Percentiles rank a stretch among this genome's conserved stretches.
phyloP scores from a whole-genome alignment of 92 coral and sea anemone genomes.

The Epizoanthus ramosus region DNA sequence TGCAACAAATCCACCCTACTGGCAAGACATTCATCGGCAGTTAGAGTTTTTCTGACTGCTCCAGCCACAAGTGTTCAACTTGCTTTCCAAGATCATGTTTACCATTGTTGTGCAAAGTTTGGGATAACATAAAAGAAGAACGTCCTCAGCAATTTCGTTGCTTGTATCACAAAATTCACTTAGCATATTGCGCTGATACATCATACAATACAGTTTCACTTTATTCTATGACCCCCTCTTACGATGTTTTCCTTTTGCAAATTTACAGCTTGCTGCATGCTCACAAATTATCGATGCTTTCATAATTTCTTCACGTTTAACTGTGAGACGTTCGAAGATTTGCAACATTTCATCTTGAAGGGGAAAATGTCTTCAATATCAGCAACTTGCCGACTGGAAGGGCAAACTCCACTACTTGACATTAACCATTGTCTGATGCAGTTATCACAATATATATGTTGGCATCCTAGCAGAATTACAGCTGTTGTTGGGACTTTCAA shows the following conservation, averaged over 20 bases:
- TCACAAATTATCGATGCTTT: background rate
- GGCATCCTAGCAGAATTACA: background rate
- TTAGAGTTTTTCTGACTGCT: conserved; percentile 36
- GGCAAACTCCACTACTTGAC: conserved; percentile 48
- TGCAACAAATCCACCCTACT: conserved; percentile 35
- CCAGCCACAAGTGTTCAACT: too few relatives aligned
- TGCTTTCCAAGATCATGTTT: too few relatives aligned
- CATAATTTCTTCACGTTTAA: conserved; percentile 28
- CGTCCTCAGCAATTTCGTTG: too few relatives aligned
- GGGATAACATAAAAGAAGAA: too few relatives aligned
- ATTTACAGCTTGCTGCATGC: conserved; percentile 24
- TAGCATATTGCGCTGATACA: too few relatives aligned
- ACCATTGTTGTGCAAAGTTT: too few relatives aligned
- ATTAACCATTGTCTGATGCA: conserved; percentile 30
- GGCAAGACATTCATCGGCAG: conserved; percentile 50
- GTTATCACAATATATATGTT: background rate
- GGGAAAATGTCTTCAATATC: conserved; percentile 35
- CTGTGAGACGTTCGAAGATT: conserved; percentile 33
- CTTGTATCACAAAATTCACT: too few relatives aligned
- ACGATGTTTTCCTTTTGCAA: conserved; percentile 22
- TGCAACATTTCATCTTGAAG: conserved; percentile 34
- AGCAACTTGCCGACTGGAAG: conserved; percentile 36
- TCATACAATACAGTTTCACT: conserved; percentile 36
- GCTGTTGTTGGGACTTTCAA: conserved; percentile 41
- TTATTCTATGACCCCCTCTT: conserved; percentile 43